Conservation (phyloP, 1,140 invertebrate species). For the Periplaneta americana region DNA sequence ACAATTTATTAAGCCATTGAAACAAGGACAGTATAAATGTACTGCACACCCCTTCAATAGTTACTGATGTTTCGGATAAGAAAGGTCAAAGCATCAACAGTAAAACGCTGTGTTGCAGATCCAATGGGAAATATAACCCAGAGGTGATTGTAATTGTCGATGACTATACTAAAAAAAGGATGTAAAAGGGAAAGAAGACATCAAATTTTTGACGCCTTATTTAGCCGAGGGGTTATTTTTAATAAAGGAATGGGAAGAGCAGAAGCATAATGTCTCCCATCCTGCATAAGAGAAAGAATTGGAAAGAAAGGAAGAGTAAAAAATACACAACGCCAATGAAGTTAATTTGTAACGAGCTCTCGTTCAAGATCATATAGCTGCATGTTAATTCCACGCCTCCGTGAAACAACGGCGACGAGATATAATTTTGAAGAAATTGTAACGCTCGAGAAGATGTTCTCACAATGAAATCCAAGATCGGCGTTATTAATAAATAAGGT, state of each 20-base stretch:
- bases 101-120: not conserved
- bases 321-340: too few relatives aligned
- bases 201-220: slow-evolving; percentile 8
- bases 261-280: not conserved
- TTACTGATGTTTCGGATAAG: too few relatives aligned
- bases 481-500: too few relatives aligned
- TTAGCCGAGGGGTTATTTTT: not conserved
- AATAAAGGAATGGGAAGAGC: not conserved
- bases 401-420: too few relatives aligned
- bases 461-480: too few relatives aligned
- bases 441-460: too few relatives aligned
- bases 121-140: not conserved
- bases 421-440: too few relatives aligned
- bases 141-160: not conserved
- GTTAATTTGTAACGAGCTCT: not conserved
- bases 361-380: not conserved
- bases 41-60: too few relatives aligned
- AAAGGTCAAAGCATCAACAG: not conserved
- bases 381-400: too few relatives aligned
- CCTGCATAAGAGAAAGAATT: not conserved
- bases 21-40: too few relatives aligned
- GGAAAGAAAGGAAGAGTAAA: not conserved
- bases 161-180: not conserved
- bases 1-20: too few relatives aligned
- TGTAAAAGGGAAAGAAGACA: not conserved